Evolutionary conservation across 2,113 vertebrate genomes (phyloP).

Genomic region (Oreotrochilus melanogaster): DNA sequence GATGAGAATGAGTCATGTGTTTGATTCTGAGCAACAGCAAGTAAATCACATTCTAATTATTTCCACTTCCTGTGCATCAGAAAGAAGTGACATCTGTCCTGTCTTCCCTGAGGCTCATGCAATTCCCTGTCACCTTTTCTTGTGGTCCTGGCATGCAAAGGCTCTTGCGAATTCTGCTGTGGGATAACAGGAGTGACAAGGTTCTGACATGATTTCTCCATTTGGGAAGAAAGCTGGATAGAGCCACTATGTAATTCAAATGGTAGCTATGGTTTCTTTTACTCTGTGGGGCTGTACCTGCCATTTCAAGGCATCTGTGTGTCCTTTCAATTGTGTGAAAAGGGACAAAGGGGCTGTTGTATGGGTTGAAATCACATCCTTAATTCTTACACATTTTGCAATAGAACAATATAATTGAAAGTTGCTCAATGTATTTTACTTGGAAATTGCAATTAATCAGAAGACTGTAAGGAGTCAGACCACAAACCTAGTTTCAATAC

Average conservation of each 20-base stretch:
- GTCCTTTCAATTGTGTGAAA: not conserved
- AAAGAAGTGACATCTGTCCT: not conserved
- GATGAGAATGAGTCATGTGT: not conserved
- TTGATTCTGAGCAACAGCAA: not conserved
- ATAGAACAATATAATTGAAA: conserved; percentile 38
- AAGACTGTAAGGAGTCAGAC: conserved; percentile 34
- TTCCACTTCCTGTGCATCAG: not conserved
- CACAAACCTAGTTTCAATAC: conserved; percentile 54
- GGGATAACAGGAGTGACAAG: not conserved
- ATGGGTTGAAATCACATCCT: conserved; percentile 13
- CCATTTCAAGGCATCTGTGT: not conserved
- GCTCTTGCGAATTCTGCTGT: not conserved
- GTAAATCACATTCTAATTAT: not conserved
- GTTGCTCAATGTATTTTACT: conserved; percentile 48
- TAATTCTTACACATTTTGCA: conserved; percentile 13
- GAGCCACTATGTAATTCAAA: not conserved
- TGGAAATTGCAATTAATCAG: conserved; percentile 63
- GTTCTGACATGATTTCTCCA: not conserved
- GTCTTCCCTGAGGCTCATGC: not conserved
- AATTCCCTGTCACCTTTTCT: not conserved
- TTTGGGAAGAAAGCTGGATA: not conserved
- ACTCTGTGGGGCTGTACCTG: not conserved
- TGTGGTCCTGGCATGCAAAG: not conserved
- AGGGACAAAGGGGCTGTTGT: conserved; percentile 5
- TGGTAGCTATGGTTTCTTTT: not conserved